Percentiles rank a stretch among this genome's conserved stretches.
phyloP scores from a whole-genome alignment of 2,797 vertebrate genomes.

The Helostoma temminkii region DNA sequence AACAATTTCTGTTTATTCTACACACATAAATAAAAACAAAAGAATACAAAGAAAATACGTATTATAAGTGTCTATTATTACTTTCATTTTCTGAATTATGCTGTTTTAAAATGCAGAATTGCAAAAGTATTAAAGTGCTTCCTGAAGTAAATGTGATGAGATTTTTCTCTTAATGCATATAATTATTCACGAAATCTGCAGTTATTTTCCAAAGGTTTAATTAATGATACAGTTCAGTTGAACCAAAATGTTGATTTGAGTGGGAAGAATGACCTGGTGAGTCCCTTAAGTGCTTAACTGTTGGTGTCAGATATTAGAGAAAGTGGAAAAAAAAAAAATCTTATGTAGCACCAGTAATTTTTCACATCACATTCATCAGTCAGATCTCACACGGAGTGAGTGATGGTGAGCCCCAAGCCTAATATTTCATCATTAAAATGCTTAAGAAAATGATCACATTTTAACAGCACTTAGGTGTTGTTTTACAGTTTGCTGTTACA shows the following conservation, averaged over 20 bases:
- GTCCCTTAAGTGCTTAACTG: not conserved
- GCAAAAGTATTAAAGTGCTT: too few species aligned
- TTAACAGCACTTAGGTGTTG: too few species aligned
- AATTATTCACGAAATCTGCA: too few species aligned
- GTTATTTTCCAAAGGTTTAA: too few species aligned
- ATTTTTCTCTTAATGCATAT: too few species aligned
- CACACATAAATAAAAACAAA: not conserved
- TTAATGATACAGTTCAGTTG: not conserved
- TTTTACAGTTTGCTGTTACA: conserved; percentile 1
- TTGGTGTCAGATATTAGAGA: not conserved
- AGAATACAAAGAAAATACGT: not conserved
- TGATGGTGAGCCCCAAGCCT: conserved; percentile 5
- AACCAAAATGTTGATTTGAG: not conserved
- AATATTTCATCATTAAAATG: conserved; percentile 11
- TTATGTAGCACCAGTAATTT: not conserved
- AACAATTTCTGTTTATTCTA: not conserved
- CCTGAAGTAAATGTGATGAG: too few species aligned
- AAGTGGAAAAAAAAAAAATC: not conserved
- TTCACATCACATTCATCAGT: conserved; percentile 4
- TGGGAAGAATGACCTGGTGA: not conserved
- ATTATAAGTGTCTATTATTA: not conserved
- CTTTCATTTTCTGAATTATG: not conserved
- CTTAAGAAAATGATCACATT: too few species aligned
- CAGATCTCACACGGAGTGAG: not conserved
- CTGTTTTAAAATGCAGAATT: not conserved